Conservation (phyloP, 2,113 vertebrate genomes). For the Tetrao urogallus region DNA sequence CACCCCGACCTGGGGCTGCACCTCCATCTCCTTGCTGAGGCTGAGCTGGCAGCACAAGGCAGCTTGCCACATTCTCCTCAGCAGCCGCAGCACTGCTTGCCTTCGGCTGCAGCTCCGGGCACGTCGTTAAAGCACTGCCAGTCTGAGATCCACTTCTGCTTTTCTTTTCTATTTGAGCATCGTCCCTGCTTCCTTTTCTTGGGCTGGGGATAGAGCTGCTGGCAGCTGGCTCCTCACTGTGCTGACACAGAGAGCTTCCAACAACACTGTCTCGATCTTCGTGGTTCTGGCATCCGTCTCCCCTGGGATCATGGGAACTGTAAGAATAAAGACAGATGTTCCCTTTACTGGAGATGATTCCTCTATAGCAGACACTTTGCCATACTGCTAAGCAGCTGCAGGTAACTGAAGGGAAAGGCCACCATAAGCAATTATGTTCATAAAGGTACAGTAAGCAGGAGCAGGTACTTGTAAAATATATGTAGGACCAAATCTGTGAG, state of each 20-base stretch:
- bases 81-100: neutral
- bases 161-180: neutral
- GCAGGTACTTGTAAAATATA: neutral
- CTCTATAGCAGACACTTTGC: accelerated
- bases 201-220: neutral
- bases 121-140: accelerated
- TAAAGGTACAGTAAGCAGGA: neutral
- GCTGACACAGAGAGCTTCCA: neutral
- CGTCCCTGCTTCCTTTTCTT: neutral
- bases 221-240: neutral
- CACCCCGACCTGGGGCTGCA: neutral
- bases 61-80: neutral
- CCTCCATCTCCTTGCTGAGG: neutral
- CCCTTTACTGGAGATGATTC: neutral
- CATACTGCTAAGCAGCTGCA: neutral
- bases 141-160: neutral
- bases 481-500: neutral
- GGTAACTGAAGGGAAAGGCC: neutral
- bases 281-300: neutral
- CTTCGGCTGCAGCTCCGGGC: neutral
- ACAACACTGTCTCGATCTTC: accelerated
- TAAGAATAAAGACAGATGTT: neutral
- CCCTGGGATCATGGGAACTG: neutral
- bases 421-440: neutral
- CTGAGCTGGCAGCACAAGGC: neutral